Evolutionary conservation across 2,888 invertebrate genomes (phyloP).

Genomic region (Rotaria sp.): DNA sequence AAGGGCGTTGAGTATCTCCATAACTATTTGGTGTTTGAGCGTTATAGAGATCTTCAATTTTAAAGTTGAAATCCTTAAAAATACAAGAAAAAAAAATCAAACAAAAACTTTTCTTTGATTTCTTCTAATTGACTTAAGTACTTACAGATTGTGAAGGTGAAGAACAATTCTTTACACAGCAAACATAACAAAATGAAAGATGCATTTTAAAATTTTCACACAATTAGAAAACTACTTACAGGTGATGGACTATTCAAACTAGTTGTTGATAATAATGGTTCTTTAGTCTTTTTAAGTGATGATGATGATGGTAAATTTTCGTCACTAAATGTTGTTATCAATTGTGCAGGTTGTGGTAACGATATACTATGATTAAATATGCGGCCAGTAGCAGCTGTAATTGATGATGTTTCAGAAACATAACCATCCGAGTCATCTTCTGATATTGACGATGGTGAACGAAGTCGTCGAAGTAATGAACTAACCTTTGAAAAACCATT

Average conservation of each 20-base stretch:
- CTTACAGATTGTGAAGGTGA: neutral
- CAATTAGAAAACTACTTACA: neutral
- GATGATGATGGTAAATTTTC: neutral
- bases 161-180: neutral
- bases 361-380: neutral
- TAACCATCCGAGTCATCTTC: constrained; percentile 25
- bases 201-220: neutral
- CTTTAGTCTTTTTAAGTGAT: neutral
- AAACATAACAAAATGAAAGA: neutral
- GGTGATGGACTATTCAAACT: neutral
- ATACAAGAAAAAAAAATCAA: neutral
- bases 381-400: neutral
- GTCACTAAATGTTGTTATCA: neutral
- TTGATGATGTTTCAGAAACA: constrained; percentile 11
- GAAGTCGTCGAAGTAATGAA: neutral
- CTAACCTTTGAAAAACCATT: constrained; percentile 28
- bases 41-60: neutral
- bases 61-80: neutral
- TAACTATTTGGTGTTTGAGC: neutral
- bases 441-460: neutral
- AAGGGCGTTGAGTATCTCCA: neutral
- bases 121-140: neutral
- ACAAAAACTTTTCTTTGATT: no score
- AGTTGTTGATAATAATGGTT: neutral
- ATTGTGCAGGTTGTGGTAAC: neutral